Percentiles rank a stretch among this genome's conserved stretches.
phyloP scores from a whole-genome alignment of 2,113 vertebrate species.

The Chascanopsetta lugubris region DNA sequence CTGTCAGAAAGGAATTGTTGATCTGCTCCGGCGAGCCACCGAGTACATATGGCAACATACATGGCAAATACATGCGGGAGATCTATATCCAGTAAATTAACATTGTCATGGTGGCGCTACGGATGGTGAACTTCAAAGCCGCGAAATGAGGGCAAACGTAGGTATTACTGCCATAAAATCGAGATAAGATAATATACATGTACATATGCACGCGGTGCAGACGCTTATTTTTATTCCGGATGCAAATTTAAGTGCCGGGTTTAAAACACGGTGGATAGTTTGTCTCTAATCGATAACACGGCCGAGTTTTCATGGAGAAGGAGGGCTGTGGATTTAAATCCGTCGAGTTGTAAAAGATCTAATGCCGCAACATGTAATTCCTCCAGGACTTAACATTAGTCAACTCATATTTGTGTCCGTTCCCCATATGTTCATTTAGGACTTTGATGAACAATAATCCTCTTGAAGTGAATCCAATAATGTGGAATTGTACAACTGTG shows the following conservation, averaged over 20 bases:
- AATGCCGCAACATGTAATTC: conserved; percentile 5
- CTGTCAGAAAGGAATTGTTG: conserved; percentile 59
- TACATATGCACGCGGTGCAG: neutral
- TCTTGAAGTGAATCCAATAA: conserved; percentile 41
- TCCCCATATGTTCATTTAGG: conserved; percentile 30
- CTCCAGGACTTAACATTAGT: conserved; percentile 18
- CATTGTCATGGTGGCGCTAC: neutral
- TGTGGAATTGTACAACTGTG: conserved; percentile 1
- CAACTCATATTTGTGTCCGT: conserved; percentile 6
- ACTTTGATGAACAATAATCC: conserved; percentile 40
- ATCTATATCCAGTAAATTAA: conserved; percentile 29
- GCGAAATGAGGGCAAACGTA: neutral
- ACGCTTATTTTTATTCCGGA: neutral
- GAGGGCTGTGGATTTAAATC: neutral
- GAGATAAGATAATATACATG: neutral
- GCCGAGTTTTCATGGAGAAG: neutral
- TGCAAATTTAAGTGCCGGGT: neutral
- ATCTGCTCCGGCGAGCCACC: conserved; percentile 47
- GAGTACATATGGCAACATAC: conserved; percentile 36
- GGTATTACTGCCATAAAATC: neutral
- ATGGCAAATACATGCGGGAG: conserved; percentile 22
- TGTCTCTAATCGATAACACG: neutral
- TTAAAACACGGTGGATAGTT: neutral
- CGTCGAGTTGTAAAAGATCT: neutral
- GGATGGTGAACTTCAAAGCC: conserved; percentile 5